Evolutionary conservation across 2,888 invertebrate genomes (phyloP), one percentile per base, ranked within the genome.

Genomic region (Noctua janthe): DNA sequence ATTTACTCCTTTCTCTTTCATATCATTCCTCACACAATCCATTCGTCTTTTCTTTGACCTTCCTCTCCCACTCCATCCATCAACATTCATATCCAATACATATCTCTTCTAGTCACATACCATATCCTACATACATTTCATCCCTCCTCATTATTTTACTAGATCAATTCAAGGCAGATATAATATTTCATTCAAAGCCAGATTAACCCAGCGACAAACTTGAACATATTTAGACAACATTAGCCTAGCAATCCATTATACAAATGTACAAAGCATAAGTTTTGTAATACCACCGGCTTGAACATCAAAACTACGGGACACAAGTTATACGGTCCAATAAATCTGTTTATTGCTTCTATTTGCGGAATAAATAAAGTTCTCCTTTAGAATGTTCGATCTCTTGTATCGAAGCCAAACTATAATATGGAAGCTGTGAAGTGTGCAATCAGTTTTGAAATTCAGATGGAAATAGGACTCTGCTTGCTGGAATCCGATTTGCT

Each of bases 281-380:
- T 85, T 49, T 15, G 10, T 71, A 51, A 80, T 59, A 81, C 51
- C n/a, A 76, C 20, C 49, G 23, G 35, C 43, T 76, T 73, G n/a
- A 56, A 82, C 67, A 85, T 71, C 71, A 74, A 64, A 85, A 85
- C 82, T 86, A 71, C 74, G 49, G 56, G 85, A 74, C 85, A 56
- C 62, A 64, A 85, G 62, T 85, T 76, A 54, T 51, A 74, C 56
- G 59, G 23, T 15, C 47, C 51, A 84, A 86, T 84, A 84, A 85
- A 82, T 85, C 62, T 67, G 64, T 84, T 84, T 74, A 83, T 69
- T 64, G 67, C 35, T 80, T 23, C 35, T 76, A 73, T 75, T 72
- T 74, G 35, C 54, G 15, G 49, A 71, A 75, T 75, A 81, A 73
- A 85, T 64, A 85, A 80, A 85, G 62, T 81, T 62, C 64, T 20